These are phyloP conservation scores for Ceyx erithaca DNA, from an alignment of 2,797 vertebrate species.

Conservation along the genomic window DNA sequence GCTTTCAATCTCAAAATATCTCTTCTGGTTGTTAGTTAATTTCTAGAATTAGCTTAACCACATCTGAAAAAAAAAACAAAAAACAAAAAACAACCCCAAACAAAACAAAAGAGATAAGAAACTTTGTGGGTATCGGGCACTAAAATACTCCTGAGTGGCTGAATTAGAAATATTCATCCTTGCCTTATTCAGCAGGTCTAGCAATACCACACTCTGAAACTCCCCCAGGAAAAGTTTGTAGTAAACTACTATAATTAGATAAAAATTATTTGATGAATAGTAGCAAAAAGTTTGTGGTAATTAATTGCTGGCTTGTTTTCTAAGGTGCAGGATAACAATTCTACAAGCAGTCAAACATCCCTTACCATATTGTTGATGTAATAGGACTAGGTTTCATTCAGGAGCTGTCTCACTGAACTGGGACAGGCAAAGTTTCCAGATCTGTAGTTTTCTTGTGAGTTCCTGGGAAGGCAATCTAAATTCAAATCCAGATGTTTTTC, in stretches of 20 bases:
- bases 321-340: background rate
- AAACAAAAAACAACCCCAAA: background rate
- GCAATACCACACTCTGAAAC: background rate
- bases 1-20: background rate
- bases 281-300: background rate
- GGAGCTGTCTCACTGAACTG: background rate
- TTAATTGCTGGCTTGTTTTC: background rate
- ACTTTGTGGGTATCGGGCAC: background rate
- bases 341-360: background rate
- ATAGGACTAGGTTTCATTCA: background rate
- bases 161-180: background rate
- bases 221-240: conserved; percentile 43
- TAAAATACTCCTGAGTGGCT: background rate
- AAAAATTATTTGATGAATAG: conserved; percentile 16
- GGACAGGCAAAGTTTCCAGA: background rate
- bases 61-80: background rate
- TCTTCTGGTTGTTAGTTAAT: background rate
- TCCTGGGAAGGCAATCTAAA: background rate
- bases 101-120: background rate
- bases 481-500: background rate
- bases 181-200: background rate
- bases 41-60: background rate
- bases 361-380: background rate
- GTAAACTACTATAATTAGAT: conserved; percentile 3
- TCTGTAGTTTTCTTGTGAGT: background rate